Base-by-base conservation (phyloP, 2,113 vertebrate species). In the Protomyctophum bolini region DNA sequence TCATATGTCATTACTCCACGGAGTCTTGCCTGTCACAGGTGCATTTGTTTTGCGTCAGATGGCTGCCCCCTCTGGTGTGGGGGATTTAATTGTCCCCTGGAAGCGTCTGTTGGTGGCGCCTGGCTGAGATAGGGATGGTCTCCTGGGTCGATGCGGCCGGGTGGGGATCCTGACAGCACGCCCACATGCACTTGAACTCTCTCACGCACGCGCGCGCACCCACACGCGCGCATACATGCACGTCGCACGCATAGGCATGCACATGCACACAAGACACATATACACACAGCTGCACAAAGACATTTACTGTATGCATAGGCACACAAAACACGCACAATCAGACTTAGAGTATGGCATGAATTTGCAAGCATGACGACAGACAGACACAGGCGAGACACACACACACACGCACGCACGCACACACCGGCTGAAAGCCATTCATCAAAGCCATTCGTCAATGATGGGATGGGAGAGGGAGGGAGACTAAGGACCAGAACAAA, bases 11-110 rank as follows among this genome's bases (percentile, higher is more conserved):
- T 68, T 71, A 68, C 79, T 62, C 74, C 49, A 1, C 86, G 14
- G 69, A 60, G 75, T 64, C n/a, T 49, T 2, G 0, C n/a, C 74
- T 49, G 66, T 62, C 66, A 47, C 84, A 82, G 80, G 84, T 86
- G 86, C 33, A 63, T 73, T 85, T 80, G 86, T 77, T 80, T 80
- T 48, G 68, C 71, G 63, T 72, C 84, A 83, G 72, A 58, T 66
- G 59, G 71, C 70, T 58, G 66, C 80, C 75, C 33, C 33, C 83
- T 74, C 64, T 0, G 62, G 76, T 70, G 67, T 7, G 68, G 63
- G 33, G 29, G 61, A 66, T 68, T 63, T 79, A 82, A 83, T 75
- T 76, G 86, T 75, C 47, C 58, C 66, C 70, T 60, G 21, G 68
- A 80, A 66, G 45, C 59, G 8, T 71, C 65, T 64, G 58, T 71